Evolutionary conservation across 2,797 vertebrate genomes (phyloP).

Genomic region (Gambusia yucatana): DNA sequence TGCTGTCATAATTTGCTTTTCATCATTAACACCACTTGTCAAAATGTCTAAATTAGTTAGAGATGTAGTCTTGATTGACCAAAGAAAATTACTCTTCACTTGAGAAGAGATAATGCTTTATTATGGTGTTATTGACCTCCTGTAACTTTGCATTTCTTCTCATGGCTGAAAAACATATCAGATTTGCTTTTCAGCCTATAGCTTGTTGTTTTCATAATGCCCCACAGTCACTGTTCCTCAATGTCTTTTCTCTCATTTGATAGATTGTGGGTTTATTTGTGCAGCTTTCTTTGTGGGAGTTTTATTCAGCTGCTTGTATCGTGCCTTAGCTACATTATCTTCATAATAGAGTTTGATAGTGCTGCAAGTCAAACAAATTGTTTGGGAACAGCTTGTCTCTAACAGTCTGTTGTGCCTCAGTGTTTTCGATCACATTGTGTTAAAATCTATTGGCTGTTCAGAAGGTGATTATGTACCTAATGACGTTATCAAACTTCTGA

Average conservation of each 20-base stretch:
- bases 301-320: conserved; percentile 3
- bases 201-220: not conserved
- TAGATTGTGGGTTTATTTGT: conserved; percentile 2
- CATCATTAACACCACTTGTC: conserved; percentile 6
- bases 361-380: conserved; percentile 16
- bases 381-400: conserved; percentile 25
- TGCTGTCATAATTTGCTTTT: conserved; percentile 6
- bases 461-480: not conserved
- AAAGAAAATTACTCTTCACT: not conserved
- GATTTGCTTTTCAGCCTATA: not conserved
- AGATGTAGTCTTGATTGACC: conserved; percentile 2
- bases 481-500: conserved; percentile 5
- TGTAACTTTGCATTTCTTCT: not conserved
- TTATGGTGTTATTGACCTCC: conserved; percentile 22
- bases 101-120: conserved; percentile 13
- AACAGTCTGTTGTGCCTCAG: conserved; percentile 7
- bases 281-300: conserved; percentile 1
- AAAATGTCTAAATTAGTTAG: conserved; percentile 6
- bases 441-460: not conserved
- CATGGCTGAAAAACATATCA: conserved; percentile 26
- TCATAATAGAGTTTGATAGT: conserved; percentile 14
- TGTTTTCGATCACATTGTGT: conserved; percentile 2
- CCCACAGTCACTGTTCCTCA: not conserved
- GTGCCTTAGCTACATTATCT: conserved; percentile 29
- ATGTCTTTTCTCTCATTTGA: not conserved